phyloP scores from a whole-genome alignment of 2,113 vertebrate genomes.

The Columba livia region DNA sequence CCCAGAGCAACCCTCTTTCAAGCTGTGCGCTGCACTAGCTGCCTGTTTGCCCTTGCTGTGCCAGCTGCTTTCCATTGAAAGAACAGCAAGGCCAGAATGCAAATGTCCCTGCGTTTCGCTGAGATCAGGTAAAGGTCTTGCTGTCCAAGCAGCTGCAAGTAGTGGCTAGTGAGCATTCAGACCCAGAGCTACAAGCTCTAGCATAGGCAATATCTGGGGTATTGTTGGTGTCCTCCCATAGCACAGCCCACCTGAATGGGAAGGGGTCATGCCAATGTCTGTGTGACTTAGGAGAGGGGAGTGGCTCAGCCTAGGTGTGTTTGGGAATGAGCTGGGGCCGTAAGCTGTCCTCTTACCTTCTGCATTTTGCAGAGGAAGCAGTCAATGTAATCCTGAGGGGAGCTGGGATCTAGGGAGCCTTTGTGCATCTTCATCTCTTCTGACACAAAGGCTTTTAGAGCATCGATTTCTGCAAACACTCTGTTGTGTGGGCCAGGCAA shows the following conservation, averaged over 20 bases:
- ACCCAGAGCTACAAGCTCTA: neutral
- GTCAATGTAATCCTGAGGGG: constrained; percentile 82
- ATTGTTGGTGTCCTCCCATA: neutral
- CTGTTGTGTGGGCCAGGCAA: constrained; percentile 77
- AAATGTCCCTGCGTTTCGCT: neutral
- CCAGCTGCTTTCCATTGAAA: neutral
- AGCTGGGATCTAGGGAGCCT: constrained; percentile 69
- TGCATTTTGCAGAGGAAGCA: constrained; percentile 79
- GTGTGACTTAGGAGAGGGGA: neutral
- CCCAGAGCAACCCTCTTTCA: neutral
- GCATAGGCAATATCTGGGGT: neutral
- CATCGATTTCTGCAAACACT: constrained; percentile 25
- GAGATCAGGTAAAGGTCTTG: neutral
- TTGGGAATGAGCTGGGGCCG: neutral
- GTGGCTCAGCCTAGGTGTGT: neutral
- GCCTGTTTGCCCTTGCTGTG: neutral
- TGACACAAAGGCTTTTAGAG: constrained; percentile 67
- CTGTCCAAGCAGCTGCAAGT: neutral
- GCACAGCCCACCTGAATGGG: neutral
- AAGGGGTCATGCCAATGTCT: neutral
- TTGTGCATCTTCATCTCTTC: constrained; percentile 74
- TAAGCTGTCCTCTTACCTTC: constrained; percentile 66
- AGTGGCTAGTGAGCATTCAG: neutral
- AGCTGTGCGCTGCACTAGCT: neutral
- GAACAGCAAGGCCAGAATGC: neutral